These are phyloP conservation scores for Hipposideros armiger DNA, from an alignment of 2,113 vertebrate genomes.

Conservation along the genomic window DNA sequence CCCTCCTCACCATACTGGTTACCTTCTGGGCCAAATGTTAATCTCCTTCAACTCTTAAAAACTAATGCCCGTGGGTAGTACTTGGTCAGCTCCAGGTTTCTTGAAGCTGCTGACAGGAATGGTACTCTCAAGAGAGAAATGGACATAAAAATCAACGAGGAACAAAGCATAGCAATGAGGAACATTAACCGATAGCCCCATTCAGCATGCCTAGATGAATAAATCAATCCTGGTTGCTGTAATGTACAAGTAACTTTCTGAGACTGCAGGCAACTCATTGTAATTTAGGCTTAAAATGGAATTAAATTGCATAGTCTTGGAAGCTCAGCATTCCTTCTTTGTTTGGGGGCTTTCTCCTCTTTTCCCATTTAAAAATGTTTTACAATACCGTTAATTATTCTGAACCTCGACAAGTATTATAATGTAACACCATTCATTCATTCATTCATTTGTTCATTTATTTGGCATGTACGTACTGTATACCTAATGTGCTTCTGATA, in stretches of 20 bases:
- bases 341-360: neutral
- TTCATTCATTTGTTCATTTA: neutral
- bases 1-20: neutral
- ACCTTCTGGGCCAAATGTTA: neutral
- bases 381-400: slow-evolving; percentile 20
- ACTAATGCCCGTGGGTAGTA: neutral
- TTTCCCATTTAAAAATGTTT: neutral
- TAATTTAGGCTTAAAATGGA: neutral
- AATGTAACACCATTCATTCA: neutral
- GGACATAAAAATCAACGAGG: neutral
- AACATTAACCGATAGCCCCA: neutral
- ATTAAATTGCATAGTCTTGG: neutral
- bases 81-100: neutral
- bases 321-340: neutral
- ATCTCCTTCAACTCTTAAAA: neutral
- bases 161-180: neutral
- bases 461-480: neutral
- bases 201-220: neutral
- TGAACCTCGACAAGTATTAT: neutral
- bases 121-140: neutral
- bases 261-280: neutral
- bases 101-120: neutral
- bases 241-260: neutral
- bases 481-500: neutral
- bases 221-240: neutral